Base-by-base conservation (phyloP, 2,797 vertebrate species). In the Gallirallus australis region DNA sequence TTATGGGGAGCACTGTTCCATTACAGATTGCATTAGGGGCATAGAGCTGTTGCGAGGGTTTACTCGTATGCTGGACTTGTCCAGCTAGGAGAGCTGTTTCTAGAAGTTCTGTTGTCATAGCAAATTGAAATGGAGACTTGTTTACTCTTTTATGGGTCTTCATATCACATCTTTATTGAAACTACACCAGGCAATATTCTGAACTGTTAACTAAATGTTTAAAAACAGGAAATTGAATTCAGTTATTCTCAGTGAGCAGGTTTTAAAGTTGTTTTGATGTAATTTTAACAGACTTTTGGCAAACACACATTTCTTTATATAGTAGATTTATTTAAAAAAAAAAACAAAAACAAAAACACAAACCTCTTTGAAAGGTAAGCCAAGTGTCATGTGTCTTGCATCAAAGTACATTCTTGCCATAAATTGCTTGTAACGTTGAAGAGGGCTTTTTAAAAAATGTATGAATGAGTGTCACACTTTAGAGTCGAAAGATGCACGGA, bases 281-380 rank as follows among this genome's bases (percentile, higher is more conserved):
- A 97, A 97, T 98, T 98, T 98, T 97, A 97, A 97, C 96, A 97
- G 95, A 97, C 96, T 98, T 98, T 98, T 97, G 95, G 89, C 96
- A 97, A 97, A 97, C 94, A 96, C 91, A 77, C 90, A 77, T 98
- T 98, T 98, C 97, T 98, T 98, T 98, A 96, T 97, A 97, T 75
- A 89, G 90, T 78, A 96, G 95, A 94, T 96, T 97, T 98, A 95
- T 97, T 98, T 98, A 40, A 96, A 95, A 93, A 86, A 95, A 77
- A 54, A 93, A 95, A 81, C 75, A 54, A 93, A 86, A 95, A 93
- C 85, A 95, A 81, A 77, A 54, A 91, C 85, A 94, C 80, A 77
- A 52, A 93, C 54, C 90, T 96, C 78, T 96, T 96, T 97, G 94
- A 96, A 97, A 97, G 94, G 96, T 97, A 97, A 98, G 96, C 94